Conservation (phyloP, 2,797 vertebrate species). For the Sphenodon punctatus region DNA sequence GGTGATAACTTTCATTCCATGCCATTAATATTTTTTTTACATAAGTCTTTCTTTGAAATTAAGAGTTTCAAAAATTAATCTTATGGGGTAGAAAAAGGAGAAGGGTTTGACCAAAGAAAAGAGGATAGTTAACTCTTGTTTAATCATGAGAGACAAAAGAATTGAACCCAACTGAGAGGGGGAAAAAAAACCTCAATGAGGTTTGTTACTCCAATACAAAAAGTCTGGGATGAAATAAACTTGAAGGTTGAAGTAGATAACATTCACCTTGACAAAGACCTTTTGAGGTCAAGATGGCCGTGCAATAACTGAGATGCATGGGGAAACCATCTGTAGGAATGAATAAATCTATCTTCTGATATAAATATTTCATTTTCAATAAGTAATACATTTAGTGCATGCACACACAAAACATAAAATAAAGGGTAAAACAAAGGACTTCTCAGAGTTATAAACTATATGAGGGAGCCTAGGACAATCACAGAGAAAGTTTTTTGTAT, state of each 20-base stretch:
- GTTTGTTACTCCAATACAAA: not conserved
- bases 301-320: not conserved
- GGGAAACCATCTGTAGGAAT: not conserved
- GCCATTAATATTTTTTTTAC: not conserved
- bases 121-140: not conserved
- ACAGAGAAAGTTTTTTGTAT: not conserved
- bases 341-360: not conserved
- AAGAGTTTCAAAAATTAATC: not conserved
- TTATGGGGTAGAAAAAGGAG: not conserved
- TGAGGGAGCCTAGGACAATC: not conserved
- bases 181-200: not conserved
- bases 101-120: not conserved
- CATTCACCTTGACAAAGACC: not conserved
- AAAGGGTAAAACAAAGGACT: not conserved
- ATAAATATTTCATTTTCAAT: conserved; percentile 9
- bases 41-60: not conserved
- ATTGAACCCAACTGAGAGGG: not conserved
- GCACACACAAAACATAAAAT: not conserved
- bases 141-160: not conserved
- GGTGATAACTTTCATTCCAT: not conserved
- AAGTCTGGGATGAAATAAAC: not conserved
- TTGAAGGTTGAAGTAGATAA: not conserved
- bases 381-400: not conserved
- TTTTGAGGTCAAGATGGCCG: not conserved
- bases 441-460: not conserved